Base-by-base conservation (phyloP, 2,797 vertebrate genomes). In the Aythya fuligula region DNA sequence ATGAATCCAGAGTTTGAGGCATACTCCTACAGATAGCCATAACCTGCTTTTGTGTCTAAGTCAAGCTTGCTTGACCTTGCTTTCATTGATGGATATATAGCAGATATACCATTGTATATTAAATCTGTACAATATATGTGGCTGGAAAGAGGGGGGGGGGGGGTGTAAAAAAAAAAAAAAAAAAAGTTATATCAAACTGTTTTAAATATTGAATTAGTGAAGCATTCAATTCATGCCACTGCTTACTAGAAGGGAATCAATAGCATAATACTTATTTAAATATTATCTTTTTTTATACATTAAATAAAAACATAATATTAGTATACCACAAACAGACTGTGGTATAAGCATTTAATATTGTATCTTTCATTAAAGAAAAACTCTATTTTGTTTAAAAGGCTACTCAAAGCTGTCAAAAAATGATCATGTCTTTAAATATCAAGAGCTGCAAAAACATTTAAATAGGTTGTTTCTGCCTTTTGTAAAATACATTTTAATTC, bases 371-470 rank as follows among this genome's bases (percentile, higher is more conserved):
- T 76, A 41, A 88, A 86, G 61, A 9, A 84, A 83, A 89, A 87
- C 13, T 75, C 43, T 25, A 6, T 19, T 95, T 89, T 87, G 10
- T 43, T 87, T 86, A 82, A 82, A 57, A 57, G 19, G 7, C 21
- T 82, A 43, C 61, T 24, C 43, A 87, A 69, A 96, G 16, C 57
- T 66, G 15, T 94, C 71, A 82, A 78, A 94, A 41, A 87, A 77
- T 38, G 49, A 67, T 62, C 36, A 62, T 41, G 69, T 80, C 57
- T 85, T 94, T 73, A 36, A 92, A 71, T 78, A 88, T 18, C 17
- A 80, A 91, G 74, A 87, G 39, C 74, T 85, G 94, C 21, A 18
- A 11, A 53, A 87, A 80, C 60, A 91, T 32, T 94, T 84, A 70
- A 58, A 62, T 38, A 60, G 57, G 66, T 81, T 66, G 53, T 65